Conservation (phyloP, 2,797 vertebrate genomes). For the Channa striata region DNA sequence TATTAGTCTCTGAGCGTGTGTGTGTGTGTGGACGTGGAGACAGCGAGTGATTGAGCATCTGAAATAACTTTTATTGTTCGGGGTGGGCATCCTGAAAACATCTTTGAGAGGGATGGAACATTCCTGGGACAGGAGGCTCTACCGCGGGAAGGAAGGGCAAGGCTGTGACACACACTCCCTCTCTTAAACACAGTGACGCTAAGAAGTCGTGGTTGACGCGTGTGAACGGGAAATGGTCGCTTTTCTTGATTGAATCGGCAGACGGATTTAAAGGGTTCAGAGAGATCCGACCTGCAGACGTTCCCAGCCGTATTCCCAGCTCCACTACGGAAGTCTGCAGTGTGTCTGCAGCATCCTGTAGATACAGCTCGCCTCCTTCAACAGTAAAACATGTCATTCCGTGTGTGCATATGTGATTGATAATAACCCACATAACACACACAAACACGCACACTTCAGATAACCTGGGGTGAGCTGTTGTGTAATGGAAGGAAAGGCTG, state of each 20-base stretch:
- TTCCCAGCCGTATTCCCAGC: constrained; percentile 72
- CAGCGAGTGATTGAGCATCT: constrained; percentile 6
- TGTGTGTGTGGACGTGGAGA: background rate
- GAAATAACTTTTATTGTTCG: constrained; percentile 71
- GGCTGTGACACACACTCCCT: constrained; percentile 37
- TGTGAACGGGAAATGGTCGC: constrained; percentile 78
- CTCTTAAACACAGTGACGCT: constrained; percentile 25
- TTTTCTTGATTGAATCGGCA: constrained; percentile 57
- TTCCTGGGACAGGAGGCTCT: constrained; percentile 72
- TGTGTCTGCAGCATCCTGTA: constrained; percentile 73
- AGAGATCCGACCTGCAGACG: constrained; percentile 70
- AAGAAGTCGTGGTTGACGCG: constrained; percentile 55
- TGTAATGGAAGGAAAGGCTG: constrained; percentile 64
- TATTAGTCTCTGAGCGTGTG: constrained; percentile 4
- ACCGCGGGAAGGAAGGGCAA: constrained; percentile 73
- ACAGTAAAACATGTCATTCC: constrained; percentile 64
- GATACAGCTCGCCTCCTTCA: constrained; percentile 65
- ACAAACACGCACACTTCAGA: constrained; percentile 38
- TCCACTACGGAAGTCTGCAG: constrained; percentile 68
- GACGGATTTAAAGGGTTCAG: constrained; percentile 66
- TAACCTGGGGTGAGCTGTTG: constrained; percentile 71
- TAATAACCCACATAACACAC: constrained; percentile 44
- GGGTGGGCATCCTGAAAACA: constrained; percentile 73
- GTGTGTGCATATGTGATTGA: constrained; percentile 47
- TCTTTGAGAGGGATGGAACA: constrained; percentile 69